phyloP scores from a whole-genome alignment of 2,113 vertebrate genomes.

The Arizona elegans region DNA sequence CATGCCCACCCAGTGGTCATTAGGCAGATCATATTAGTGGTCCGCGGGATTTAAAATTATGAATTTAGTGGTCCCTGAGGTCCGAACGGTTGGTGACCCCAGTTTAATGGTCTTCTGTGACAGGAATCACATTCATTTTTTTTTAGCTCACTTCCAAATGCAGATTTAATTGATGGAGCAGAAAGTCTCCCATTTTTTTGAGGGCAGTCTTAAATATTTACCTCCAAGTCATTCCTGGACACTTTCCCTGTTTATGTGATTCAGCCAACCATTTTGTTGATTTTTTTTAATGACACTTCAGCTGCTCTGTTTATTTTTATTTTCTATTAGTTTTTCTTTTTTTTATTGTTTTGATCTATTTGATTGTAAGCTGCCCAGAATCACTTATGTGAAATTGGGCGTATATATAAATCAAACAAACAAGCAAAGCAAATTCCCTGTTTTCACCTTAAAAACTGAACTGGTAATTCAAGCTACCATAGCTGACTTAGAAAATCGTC shows the following conservation, averaged over 20 bases:
- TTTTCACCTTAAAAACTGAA: not conserved
- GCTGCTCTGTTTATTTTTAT: not conserved
- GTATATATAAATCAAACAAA: not conserved
- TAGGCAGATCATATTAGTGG: too few relatives aligned
- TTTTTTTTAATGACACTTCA: not conserved
- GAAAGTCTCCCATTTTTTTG: not conserved
- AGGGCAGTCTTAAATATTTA: not conserved
- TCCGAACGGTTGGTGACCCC: too few relatives aligned
- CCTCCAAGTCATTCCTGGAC: not conserved
- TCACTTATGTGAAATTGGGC: not conserved
- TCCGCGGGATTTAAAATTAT: too few relatives aligned
- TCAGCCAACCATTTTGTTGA: not conserved
- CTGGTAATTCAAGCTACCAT: not conserved
- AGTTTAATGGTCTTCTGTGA: not conserved
- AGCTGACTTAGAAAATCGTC: not conserved
- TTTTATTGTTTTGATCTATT: not conserved
- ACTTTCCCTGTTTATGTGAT: not conserved
- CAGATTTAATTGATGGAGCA: not conserved
- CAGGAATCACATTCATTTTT: not conserved
- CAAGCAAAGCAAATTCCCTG: not conserved
- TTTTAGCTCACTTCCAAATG: not conserved
- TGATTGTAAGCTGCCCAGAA: not conserved
- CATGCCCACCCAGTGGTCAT: too few relatives aligned
- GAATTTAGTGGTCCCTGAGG: too few relatives aligned
- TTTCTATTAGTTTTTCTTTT: not conserved